Conservation (phyloP, 2,113 vertebrate species). For the Aphyosemion australe region DNA sequence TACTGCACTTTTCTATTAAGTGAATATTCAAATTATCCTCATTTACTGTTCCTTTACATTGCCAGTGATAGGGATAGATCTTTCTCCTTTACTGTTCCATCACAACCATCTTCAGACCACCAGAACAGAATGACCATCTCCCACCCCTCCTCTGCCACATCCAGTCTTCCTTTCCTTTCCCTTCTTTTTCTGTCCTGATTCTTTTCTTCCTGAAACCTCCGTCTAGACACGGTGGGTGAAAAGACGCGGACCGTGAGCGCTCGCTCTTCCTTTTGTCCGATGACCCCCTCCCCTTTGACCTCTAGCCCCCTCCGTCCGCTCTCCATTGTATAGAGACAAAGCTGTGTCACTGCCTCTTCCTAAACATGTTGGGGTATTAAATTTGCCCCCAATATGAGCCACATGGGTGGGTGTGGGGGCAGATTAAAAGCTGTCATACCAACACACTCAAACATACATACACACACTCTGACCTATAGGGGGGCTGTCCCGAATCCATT, state of each 20-base stretch:
- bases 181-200: conserved; percentile 16
- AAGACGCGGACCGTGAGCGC: conserved; percentile 39
- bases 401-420: conserved; percentile 36
- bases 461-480: conserved; percentile 62
- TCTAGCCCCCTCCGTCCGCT: conserved; percentile 69
- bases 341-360: conserved; percentile 79
- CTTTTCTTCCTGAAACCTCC: conserved; percentile 40
- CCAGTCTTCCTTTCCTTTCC: conserved; percentile 24
- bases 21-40: no score
- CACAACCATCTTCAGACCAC: conserved; percentile 23
- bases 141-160: conserved; percentile 26
- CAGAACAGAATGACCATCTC: conserved; percentile 25
- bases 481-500: conserved; percentile 62
- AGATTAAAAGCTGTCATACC: conserved; percentile 48
- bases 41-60: no score
- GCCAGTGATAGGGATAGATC: no score
- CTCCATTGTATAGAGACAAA: conserved; percentile 80
- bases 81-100: conserved; percentile 31
- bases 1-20: no score
- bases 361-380: conserved; percentile 82
- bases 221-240: conserved; percentile 68
- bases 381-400: conserved; percentile 67
- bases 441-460: conserved; percentile 48
- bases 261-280: conserved; percentile 63
- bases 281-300: conserved; percentile 34